Percentiles rank a stretch among this genome's conserved stretches.
phyloP scores from a whole-genome alignment of 2,888 invertebrate genomes.

The Eubasilissa splendida region DNA sequence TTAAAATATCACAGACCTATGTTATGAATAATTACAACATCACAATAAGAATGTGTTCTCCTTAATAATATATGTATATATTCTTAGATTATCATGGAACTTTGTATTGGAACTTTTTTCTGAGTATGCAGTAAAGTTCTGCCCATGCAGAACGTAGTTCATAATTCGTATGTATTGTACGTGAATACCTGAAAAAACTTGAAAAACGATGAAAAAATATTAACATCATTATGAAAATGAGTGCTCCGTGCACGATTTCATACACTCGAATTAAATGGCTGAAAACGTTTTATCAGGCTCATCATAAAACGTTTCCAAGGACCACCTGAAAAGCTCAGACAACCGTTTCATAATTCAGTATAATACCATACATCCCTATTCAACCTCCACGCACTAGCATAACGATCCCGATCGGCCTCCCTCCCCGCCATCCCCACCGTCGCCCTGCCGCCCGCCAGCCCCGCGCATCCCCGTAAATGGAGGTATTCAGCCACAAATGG shows the following conservation, averaged over 20 bases:
- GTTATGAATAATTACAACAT: too few relatives aligned
- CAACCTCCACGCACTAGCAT: conserved; percentile 4
- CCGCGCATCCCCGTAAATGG: conserved; percentile 41
- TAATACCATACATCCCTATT: conserved; percentile 12
- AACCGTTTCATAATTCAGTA: conserved; percentile 30
- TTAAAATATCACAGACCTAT: too few relatives aligned
- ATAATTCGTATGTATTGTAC: too few relatives aligned
- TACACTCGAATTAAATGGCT: neutral
- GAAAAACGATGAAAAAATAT: too few relatives aligned
- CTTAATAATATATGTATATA: too few relatives aligned
- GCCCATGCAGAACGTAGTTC: too few relatives aligned
- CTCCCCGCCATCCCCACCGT: neutral
- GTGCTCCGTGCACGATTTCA: neutral
- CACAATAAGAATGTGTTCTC: too few relatives aligned
- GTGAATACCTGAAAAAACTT: too few relatives aligned
- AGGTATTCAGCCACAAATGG: conserved; percentile 53
- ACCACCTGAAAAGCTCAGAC: conserved; percentile 24
- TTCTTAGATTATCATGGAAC: too few relatives aligned
- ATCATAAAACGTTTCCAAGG: conserved; percentile 11
- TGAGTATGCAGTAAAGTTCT: too few relatives aligned
- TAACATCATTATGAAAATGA: too few relatives aligned
- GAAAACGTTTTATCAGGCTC: conserved; percentile 1
- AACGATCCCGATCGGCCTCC: neutral
- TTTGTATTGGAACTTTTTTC: too few relatives aligned
- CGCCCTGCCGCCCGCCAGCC: neutral